Evolutionary conservation across 2,113 vertebrate genomes (phyloP), one percentile per base, ranked within the genome.

Genomic region (Callithrix jacchus): DNA sequence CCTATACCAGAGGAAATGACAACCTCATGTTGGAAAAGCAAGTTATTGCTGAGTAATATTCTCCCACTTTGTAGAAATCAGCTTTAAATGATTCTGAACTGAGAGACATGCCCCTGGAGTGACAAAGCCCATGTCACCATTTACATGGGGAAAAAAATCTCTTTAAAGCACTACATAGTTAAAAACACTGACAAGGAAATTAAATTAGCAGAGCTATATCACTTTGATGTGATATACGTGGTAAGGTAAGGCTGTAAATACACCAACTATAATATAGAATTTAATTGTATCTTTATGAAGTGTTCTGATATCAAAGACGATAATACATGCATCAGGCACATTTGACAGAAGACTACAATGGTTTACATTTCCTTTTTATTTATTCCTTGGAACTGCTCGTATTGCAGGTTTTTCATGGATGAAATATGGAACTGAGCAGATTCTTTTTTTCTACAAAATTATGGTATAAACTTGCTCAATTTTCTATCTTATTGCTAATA

Each of bases 401-500:
- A 99, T 99, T 99, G 99, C 98, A 99, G 98, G 98, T 98, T 98
- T 98, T 98, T 98, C 98, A 98, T 98, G 98, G 98, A 98, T 99
- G 99, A 99, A 99, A 99, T 99, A 99, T 98, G 99, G 99, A 99
- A 99, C 98, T 99, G 99, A 99, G 99, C 99, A 99, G 99, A 99
- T 99, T 98, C 95, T 42, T 98, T 99, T 99, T 98, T 99, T 99
- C 99, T 99, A 99, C 99, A 99, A 99, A 99, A 99, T 99, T 98
- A 99, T 98, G 98, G 98, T 99, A 99, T 99, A 98, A 99, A 99
- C 98, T 98, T 98, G 98, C 99, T 99, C 98, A 94, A 99, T 99
- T 99, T 99, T 99, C 99, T 99, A 99, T 98, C 98, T 99, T 99
- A 99, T 99, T 99, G 99, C 99, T 99, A 99, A 99, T 98, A 98